Conservation (phyloP, 2,113 vertebrate genomes). For the Rhinoderma darwinii region DNA sequence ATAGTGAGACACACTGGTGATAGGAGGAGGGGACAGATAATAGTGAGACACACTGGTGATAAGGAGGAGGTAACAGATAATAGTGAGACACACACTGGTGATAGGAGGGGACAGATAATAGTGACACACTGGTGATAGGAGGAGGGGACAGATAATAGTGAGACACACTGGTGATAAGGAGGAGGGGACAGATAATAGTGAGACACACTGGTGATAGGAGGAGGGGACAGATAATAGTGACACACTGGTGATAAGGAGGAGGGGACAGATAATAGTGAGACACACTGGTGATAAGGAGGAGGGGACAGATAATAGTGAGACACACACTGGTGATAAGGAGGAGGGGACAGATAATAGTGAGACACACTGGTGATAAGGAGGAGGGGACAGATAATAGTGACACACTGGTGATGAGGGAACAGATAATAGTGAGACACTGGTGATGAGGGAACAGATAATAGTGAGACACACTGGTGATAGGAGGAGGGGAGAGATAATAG, state of each 20-base stretch:
- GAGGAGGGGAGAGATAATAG: neutral
- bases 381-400: slow-evolving; percentile 5
- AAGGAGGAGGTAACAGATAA: neutral
- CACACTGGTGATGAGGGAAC: neutral
- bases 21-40: neutral
- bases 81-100: accelerated
- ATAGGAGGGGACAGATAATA: neutral
- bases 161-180: neutral
- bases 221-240: neutral
- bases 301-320: neutral
- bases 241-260: neutral
- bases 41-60: accelerated
- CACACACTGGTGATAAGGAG: neutral
- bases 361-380: neutral
- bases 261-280: neutral
- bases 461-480: neutral
- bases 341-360: slow-evolving; percentile 3
- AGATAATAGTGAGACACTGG: neutral
- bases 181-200: neutral
- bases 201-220: too few relatives aligned
- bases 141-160: slow-evolving; percentile 6
- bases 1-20: neutral
- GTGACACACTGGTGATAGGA: neutral
- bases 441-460: neutral
- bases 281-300: neutral